Evolutionary conservation across 2,888 invertebrate species (phyloP).

Genomic region (Drepanosiphum platanoidis): DNA sequence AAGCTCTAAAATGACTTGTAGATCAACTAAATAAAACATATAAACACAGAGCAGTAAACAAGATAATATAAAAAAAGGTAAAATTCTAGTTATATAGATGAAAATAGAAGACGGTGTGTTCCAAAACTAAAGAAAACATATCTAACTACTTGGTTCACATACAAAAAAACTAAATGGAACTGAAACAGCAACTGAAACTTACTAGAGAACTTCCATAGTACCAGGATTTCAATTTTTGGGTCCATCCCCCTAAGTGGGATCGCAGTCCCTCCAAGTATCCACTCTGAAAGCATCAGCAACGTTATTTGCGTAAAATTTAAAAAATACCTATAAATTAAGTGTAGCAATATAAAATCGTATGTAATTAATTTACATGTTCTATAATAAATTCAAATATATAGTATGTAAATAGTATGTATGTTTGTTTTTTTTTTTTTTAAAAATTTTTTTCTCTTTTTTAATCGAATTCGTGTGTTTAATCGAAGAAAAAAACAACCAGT

Average conservation of each 20-base stretch:
- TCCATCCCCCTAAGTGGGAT: constrained; percentile 94
- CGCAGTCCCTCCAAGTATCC: constrained; percentile 93
- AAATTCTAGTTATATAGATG: constrained; percentile 52
- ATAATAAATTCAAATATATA: background rate
- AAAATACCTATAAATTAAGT: constrained; percentile 48
- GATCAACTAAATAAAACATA: constrained; percentile 56
- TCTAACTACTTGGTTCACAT: constrained; percentile 61
- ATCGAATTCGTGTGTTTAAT: background rate
- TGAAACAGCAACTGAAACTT: constrained; percentile 71
- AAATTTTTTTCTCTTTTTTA: no score
- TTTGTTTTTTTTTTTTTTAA: no score
- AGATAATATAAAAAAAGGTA: constrained; percentile 52
- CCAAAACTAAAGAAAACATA: constrained; percentile 60
- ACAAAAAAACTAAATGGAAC: constrained; percentile 60
- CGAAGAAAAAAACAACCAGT: background rate
- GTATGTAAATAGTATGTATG: no score
- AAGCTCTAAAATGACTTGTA: constrained; percentile 58
- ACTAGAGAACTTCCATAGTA: constrained; percentile 97
- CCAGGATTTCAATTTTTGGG: constrained; percentile 96
- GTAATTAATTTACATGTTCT: constrained; percentile 21
- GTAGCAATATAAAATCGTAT: constrained; percentile 40
- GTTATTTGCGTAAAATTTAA: constrained; percentile 50
- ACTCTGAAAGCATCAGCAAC: constrained; percentile 74
- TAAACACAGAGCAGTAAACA: constrained; percentile 54
- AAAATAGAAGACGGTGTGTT: constrained; percentile 58